These are phyloP conservation scores for Bos indicus DNA, from an alignment of 2,113 vertebrate species.

Conservation along the genomic window DNA sequence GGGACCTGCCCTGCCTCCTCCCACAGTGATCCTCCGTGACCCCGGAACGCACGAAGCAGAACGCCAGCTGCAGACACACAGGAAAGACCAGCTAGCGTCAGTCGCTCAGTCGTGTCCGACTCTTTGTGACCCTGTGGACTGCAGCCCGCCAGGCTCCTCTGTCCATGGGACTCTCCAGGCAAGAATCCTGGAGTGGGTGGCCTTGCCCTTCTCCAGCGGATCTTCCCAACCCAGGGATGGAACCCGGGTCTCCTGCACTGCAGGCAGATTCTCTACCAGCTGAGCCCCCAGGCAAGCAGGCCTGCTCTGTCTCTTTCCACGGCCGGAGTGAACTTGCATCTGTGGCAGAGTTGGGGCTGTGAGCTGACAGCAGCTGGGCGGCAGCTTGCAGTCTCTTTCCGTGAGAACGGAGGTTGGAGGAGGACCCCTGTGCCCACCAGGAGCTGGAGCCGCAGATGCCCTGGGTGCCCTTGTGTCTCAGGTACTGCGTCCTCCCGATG, in stretches of 20 bases:
- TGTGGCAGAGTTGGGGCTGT: neutral
- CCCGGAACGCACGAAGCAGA: rapidly evolving
- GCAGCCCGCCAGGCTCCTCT: neutral
- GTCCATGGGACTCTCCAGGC: neutral
- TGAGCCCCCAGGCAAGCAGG: neutral
- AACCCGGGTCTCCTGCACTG: neutral
- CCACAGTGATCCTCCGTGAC: neutral
- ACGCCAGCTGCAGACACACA: rapidly evolving
- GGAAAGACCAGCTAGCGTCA: neutral
- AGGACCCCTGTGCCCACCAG: rapidly evolving
- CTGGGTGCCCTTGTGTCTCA: rapidly evolving
- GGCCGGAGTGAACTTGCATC: neutral
- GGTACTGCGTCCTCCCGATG: rapidly evolving
- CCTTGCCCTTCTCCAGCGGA: neutral
- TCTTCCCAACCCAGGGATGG: neutral
- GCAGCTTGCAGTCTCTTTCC: rapidly evolving
- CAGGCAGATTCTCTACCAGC: neutral
- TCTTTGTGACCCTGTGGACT: neutral
- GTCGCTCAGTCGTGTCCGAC: neutral
- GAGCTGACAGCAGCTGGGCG: rapidly evolving
- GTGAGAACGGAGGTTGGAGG: neutral
- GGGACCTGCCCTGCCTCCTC: too few species aligned
- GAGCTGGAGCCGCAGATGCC: rapidly evolving
- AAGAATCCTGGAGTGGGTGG: neutral
- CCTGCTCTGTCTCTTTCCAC: rapidly evolving